These are phyloP conservation scores for Desoria tigrina DNA, from an alignment of 2,888 invertebrate genomes.

Conservation along the genomic window DNA sequence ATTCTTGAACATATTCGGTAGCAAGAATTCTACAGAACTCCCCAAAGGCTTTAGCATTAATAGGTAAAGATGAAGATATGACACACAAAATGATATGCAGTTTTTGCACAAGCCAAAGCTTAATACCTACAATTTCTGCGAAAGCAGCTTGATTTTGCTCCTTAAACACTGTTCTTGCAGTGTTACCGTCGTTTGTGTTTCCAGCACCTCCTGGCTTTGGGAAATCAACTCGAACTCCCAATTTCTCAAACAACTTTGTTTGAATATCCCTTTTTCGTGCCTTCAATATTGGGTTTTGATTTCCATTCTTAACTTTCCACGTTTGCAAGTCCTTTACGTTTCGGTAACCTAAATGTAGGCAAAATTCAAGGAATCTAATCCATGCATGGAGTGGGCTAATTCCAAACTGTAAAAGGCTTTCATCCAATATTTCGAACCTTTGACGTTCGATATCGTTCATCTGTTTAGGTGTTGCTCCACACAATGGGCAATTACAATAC, in stretches of 20 bases:
- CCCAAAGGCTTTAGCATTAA: neutral
- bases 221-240: constrained; percentile 4
- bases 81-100: neutral
- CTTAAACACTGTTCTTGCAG: neutral
- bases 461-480: no score
- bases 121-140: neutral
- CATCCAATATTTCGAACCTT: no score
- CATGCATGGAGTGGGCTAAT: no score
- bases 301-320: neutral
- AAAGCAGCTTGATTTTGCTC: neutral
- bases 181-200: constrained; percentile 1
- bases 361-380: neutral
- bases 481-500: no score
- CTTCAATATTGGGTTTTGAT: neutral
- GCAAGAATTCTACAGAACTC: neutral
- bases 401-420: no score
- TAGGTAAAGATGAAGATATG: neutral
- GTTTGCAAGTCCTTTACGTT: neutral
- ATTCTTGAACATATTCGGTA: neutral
- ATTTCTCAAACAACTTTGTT: neutral
- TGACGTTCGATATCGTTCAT: no score
- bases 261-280: neutral
- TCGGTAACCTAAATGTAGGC: neutral
- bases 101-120: no score
- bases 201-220: neutral